Conservation (phyloP, 2,888 invertebrate species). For the Drosophila paranaensis region DNA sequence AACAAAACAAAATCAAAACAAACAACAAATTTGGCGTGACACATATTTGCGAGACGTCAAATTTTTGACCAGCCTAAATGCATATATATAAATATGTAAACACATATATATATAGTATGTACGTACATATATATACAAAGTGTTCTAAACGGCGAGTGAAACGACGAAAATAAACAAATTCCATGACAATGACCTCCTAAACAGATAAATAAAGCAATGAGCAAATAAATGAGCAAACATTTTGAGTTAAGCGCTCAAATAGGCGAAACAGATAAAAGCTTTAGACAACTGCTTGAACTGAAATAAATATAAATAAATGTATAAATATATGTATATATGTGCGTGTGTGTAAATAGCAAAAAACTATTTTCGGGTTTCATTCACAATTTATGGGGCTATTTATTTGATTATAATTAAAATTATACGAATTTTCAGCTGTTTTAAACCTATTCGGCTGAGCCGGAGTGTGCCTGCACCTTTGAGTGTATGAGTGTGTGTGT, state of each 20-base stretch:
- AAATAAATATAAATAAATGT: slow-evolving; percentile 8
- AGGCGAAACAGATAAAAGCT: slow-evolving; percentile 15
- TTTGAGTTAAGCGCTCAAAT: slow-evolving; percentile 39
- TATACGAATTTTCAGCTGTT: background rate
- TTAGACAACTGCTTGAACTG: slow-evolving; percentile 1
- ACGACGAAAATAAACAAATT: slow-evolving; percentile 60
- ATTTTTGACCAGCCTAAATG: slow-evolving; percentile 6
- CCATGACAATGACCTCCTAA: slow-evolving; percentile 72
- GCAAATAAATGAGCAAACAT: slow-evolving; percentile 59
- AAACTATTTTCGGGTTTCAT: slow-evolving; percentile 4
- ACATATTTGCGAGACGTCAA: slow-evolving; percentile 28
- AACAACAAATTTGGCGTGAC: slow-evolving; percentile 10
- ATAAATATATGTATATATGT: background rate
- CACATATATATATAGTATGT: background rate
- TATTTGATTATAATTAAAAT: slow-evolving; percentile 7
- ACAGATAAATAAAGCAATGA: slow-evolving; percentile 54
- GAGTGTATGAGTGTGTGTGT: slow-evolving; percentile 7
- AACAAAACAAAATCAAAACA: slow-evolving; percentile 8
- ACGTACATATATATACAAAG: background rate
- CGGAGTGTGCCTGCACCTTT: background rate
- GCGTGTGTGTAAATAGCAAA: slow-evolving; percentile 13
- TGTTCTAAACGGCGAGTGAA: slow-evolving; percentile 11
- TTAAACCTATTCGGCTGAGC: slow-evolving; percentile 1
- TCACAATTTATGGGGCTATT: background rate
- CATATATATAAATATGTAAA: background rate